Conservation (phyloP, 2,113 vertebrate species). For the Scopus umbretta region DNA sequence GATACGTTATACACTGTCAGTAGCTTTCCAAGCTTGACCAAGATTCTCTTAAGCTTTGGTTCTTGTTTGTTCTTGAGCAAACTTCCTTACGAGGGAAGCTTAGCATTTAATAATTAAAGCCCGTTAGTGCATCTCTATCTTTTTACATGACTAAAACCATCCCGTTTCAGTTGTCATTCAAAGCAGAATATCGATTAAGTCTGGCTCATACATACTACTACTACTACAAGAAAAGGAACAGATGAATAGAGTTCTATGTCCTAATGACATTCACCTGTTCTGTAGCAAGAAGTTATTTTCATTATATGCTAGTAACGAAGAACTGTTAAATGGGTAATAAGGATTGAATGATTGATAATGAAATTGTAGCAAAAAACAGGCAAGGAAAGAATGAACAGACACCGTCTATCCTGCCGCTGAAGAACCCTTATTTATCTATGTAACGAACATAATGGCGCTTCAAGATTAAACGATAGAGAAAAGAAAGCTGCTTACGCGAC, state of each 20-base stretch:
- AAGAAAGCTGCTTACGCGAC: background rate
- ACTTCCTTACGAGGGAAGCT: background rate
- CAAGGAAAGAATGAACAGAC: background rate
- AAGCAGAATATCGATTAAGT: background rate
- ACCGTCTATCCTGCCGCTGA: background rate
- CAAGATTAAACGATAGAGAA: background rate
- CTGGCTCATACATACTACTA: background rate
- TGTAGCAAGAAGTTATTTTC: background rate
- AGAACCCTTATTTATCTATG: background rate
- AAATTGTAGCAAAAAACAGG: background rate
- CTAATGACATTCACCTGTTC: background rate
- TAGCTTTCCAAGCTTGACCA: background rate
- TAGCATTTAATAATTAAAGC: background rate
- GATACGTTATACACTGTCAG: accelerated
- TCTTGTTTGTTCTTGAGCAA: background rate
- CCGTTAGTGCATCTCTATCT: background rate
- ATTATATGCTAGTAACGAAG: background rate
- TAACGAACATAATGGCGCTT: background rate
- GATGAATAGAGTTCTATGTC: background rate
- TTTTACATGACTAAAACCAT: background rate
- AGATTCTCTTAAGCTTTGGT: background rate
- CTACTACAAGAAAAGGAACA: background rate
- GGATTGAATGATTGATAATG: accelerated
- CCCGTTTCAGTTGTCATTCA: background rate
- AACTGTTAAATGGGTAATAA: background rate